Base-by-base conservation (phyloP, 2,888 invertebrate species). In the Icerya purchasi region DNA sequence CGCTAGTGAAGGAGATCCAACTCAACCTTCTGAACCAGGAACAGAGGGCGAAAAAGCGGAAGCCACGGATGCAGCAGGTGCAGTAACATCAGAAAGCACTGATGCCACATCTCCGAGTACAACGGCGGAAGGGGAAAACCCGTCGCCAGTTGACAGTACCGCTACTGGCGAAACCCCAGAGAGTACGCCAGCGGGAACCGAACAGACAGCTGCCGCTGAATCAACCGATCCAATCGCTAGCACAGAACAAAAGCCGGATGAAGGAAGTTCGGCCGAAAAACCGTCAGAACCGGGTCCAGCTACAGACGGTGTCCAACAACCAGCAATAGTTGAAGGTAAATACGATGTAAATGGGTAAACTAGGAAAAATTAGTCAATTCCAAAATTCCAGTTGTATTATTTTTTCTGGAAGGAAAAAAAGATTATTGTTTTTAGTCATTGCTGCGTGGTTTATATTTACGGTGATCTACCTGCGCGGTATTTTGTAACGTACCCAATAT, bases 261-360 rank as follows among this genome's bases (percentile, higher is more conserved):
- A 70, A 54, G 70, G 70, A 53, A 71, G 71, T 0, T 70, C 73
- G 25, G 68, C 69, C 2, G 71, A 72, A 66, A 72, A 68, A 52
- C 65, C 61, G 21, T 57, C 59, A 24, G 61, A 50, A 52, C 60
- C 62, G 8, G 50, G 56, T 20, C 56, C 50, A 25, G 62, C 57
- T n/a, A 18, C 54, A 3, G 56, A 53, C 3, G 53, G 24, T 25
- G n/a, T n/a, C n/a, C n/a, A n/a, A n/a, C 55, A 55, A 55, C 55
- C 55, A 24, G 49, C 56, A 2, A 21, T 56, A 20, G 58, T 54
- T 22, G 54, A 58, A 54, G 58, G 58, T 58, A 25, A 21, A 50
- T 22, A 3, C 10, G 14, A 10, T 54, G 18, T 24, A 22, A 19
- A 22, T 20, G 53, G 22, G 3, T n/a, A n/a, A n/a, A n/a, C n/a